Evolutionary conservation across 1,140 invertebrate genomes (phyloP).

Genomic region (Brachionus sp.): DNA sequence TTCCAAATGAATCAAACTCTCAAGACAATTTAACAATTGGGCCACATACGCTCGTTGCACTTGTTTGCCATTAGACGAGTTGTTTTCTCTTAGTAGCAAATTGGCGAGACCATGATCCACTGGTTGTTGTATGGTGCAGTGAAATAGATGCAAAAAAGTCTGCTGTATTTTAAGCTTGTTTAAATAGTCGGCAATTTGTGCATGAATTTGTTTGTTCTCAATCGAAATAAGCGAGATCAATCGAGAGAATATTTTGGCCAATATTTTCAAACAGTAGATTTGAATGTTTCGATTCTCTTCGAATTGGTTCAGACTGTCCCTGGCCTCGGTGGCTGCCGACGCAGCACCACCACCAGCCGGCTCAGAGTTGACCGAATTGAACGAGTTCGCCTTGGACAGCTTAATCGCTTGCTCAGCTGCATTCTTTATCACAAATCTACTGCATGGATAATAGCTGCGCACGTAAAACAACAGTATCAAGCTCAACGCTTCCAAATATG

Average conservation of each 20-base stretch:
- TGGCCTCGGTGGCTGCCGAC: not conserved
- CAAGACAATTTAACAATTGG: slow-evolving; percentile 1
- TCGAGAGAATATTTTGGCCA: not conserved
- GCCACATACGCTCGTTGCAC: not conserved
- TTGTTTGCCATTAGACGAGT: not conserved
- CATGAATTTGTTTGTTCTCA: not conserved
- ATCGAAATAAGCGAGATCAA: not conserved
- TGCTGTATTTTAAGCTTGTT: slow-evolving; percentile 28
- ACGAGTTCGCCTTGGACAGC: not conserved
- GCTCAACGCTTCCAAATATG: slow-evolving; percentile 6
- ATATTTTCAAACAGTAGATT: slow-evolving; percentile 16
- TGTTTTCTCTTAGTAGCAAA: not conserved
- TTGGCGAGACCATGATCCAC: not conserved
- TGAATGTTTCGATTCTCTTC: slow-evolving; percentile 34
- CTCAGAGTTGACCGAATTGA: not conserved
- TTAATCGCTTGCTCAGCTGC: not conserved
- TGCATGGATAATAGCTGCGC: slow-evolving; percentile 33
- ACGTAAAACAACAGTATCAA: slow-evolving; percentile 2
- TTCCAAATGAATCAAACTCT: slow-evolving; percentile 39
- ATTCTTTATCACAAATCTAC: slow-evolving; percentile 19
- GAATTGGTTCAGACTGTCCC: not conserved
- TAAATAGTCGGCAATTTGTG: not conserved
- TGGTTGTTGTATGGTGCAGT: not conserved
- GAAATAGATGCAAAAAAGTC: slow-evolving; percentile 31
- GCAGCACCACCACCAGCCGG: too few species aligned